Base-by-base conservation (phyloP, 2,888 invertebrate species). In the Drosophila putrida region DNA sequence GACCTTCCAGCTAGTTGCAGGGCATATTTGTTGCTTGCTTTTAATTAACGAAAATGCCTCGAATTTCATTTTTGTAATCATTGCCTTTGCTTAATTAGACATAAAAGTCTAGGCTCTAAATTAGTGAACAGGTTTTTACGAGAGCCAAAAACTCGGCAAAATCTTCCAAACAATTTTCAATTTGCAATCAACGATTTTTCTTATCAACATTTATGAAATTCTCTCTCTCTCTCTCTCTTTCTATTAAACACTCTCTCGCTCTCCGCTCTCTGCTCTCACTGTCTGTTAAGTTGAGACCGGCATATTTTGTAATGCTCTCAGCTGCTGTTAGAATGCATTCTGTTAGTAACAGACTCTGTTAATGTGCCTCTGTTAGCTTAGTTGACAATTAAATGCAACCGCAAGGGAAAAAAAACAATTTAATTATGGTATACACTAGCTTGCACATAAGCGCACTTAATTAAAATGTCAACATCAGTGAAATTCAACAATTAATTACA, bases 11-110 rank as follows among this genome's bases (percentile, higher is more conserved):
- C 33, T 41, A n/a, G 33, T 53, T 11, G 6, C 13, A 13, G 31
- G 53, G 72, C 67, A 58, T 68, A 85, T 77, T 75, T 80, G 80
- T 65, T 75, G 71, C 88, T 72, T 86, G 64, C 75, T 80, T 88
- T 88, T 88, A 88, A 84, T 88, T 84, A 84, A 82, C 80, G n/a
- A 83, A 84, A 51, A 84, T 88, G 73, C 84, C 78, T 78, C 36
- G 62, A 61, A 80, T 61, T 62, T 53, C 69, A 67, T 71, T 82
- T 78, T 53, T 70, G 78, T 81, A 81, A 83, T 87, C 72, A 78
- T 78, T 59, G 70, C 64, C 62, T 50, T 50, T 65, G 78, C 76
- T 65, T 75, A 79, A 79, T 75, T 72, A 66, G 39, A 71, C 65
- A 63, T 78, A 53, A 76, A 78, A 69, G 65, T 57, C 65, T 70